Evolutionary conservation across 2,888 invertebrate genomes (phyloP).

Genomic region (Drosophila helvetica): DNA sequence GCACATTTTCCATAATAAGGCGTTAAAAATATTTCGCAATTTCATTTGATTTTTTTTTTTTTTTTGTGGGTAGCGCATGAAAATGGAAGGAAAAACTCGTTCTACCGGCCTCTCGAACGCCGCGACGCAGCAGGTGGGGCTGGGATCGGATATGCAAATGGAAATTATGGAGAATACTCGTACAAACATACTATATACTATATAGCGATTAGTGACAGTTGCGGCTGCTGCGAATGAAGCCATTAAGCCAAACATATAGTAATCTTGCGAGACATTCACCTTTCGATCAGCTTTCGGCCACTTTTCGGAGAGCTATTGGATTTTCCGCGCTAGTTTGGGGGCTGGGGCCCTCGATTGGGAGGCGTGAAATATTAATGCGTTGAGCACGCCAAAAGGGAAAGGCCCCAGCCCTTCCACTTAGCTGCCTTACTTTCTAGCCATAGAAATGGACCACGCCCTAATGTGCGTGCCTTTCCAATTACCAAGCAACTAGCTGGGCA

Average conservation of each 20-base stretch:
- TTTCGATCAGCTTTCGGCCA: constrained; percentile 38
- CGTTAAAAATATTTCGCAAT: constrained; percentile 79
- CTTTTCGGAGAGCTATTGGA: constrained; percentile 31
- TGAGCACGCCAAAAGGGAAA: constrained; percentile 61
- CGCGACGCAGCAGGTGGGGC: neutral
- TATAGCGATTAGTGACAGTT: constrained; percentile 16
- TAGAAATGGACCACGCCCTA: constrained; percentile 72
- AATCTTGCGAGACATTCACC: constrained; percentile 26
- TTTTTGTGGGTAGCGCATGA: constrained; percentile 6
- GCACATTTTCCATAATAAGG: constrained; percentile 77
- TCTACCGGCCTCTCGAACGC: constrained; percentile 2
- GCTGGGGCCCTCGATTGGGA: constrained; percentile 49
- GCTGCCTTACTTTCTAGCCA: constrained; percentile 72
- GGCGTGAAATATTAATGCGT: constrained; percentile 74
- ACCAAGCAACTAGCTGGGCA: constrained; percentile 24
- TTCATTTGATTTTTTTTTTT: constrained; percentile 66
- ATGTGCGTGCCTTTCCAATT: constrained; percentile 79
- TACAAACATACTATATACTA: neutral
- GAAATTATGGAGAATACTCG: constrained; percentile 13
- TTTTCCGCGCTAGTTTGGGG: constrained; percentile 68
- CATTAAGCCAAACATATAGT: neutral
- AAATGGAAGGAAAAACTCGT: constrained; percentile 34
- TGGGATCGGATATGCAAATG: constrained; percentile 25
- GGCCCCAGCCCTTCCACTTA: constrained; percentile 44
- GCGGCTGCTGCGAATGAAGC: constrained; percentile 9